phyloP scores from a whole-genome alignment of 2,113 vertebrate species.

The Prionailurus bengalensis region DNA sequence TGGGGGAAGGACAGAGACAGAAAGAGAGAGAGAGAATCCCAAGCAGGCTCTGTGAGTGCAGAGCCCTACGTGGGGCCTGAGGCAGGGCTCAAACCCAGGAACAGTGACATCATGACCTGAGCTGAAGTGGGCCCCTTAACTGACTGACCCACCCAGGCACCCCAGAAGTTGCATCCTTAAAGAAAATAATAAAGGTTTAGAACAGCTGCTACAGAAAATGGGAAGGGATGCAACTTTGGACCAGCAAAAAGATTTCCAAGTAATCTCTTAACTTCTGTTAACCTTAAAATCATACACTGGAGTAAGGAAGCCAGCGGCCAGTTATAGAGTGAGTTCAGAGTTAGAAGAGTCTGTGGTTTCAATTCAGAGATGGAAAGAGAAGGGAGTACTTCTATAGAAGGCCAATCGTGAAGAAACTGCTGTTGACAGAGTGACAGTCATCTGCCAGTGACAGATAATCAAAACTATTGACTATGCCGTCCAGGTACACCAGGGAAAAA shows the following conservation, averaged over 20 bases:
- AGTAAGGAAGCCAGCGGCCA: neutral
- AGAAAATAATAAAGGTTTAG: neutral
- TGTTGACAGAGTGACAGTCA: no score
- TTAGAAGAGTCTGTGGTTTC: neutral
- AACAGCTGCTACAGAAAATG: neutral
- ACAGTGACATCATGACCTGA: no score
- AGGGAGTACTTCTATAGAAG: neutral
- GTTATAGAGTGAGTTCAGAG: no score
- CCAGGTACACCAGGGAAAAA: neutral
- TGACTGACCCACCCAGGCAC: no score
- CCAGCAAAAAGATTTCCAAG: neutral
- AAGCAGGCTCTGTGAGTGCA: no score
- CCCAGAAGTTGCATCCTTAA: neutral
- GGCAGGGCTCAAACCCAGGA: neutral
- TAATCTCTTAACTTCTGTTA: neutral
- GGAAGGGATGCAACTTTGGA: neutral
- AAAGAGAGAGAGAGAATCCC: no score
- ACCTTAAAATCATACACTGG: neutral
- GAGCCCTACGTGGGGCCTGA: no score
- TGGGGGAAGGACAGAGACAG: no score
- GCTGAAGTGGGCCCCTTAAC: no score
- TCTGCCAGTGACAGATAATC: neutral
- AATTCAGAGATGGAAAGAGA: neutral
- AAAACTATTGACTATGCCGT: no score
- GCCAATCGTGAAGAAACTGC: neutral